Percentiles rank a stretch among this genome's conserved stretches.
Evolutionary conservation across 2,113 vertebrate species (phyloP).

Genomic region (Salvator merianae): DNA sequence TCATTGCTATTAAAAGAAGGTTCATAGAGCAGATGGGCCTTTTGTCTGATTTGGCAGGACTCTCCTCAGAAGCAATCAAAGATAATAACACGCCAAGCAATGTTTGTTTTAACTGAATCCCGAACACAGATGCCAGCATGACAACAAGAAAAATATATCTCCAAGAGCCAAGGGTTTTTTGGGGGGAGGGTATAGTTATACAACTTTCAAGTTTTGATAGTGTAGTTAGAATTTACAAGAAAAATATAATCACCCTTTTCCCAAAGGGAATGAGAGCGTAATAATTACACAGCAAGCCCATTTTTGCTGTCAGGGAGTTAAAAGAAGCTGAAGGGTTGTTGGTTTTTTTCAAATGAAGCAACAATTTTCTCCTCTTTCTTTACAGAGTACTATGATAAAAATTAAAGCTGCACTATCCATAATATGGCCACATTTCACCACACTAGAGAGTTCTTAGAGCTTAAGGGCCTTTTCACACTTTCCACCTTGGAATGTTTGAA

Average conservation of each 20-base stretch:
- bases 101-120: no score
- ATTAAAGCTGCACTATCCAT: neutral
- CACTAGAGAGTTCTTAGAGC: neutral
- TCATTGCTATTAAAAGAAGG: neutral
- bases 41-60: neutral
- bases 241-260: neutral
- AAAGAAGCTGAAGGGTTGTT: neutral
- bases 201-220: neutral
- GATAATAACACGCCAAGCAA: no score
- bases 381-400: neutral
- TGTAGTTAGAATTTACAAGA: neutral
- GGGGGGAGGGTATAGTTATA: neutral
- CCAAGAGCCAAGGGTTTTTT: neutral
- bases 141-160: neutral
- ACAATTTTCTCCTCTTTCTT: neutral
- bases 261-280: no score
- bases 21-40: neutral
- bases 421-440: neutral
- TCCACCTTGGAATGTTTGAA: no score
- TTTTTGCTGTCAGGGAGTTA: neutral
- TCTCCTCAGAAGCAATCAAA: neutral
- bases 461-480: no score
- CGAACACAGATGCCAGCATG: neutral
- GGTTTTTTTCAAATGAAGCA: neutral
- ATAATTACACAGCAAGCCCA: neutral